phyloP scores from a whole-genome alignment of 2,888 invertebrate genomes.

The Dermolepida albohirtum region DNA sequence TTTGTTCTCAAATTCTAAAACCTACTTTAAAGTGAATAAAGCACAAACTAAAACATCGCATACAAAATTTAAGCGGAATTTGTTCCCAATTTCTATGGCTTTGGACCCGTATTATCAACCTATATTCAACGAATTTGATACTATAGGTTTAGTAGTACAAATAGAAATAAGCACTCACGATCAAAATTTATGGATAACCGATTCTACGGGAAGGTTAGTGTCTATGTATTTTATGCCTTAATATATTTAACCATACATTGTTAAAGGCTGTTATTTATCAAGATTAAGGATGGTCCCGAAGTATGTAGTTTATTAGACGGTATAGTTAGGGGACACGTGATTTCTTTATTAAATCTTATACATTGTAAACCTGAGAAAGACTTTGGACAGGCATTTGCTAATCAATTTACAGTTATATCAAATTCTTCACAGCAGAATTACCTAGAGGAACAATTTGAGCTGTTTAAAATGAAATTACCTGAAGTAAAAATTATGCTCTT shows the following conservation, averaged over 20 bases:
- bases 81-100: constrained; percentile 66
- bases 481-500: constrained; percentile 48
- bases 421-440: constrained; percentile 70
- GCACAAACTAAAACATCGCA: not conserved
- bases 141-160: constrained; percentile 75
- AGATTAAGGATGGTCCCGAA: constrained; percentile 65
- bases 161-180: constrained; percentile 67
- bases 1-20: constrained; percentile 53
- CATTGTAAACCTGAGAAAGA: constrained; percentile 68
- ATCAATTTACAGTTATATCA: constrained; percentile 73
- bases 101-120: constrained; percentile 61
- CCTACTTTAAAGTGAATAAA: constrained; percentile 52
- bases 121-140: constrained; percentile 78
- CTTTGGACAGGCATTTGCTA: constrained; percentile 72
- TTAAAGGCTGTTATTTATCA: constrained; percentile 62
- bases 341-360: constrained; percentile 73
- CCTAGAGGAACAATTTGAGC: constrained; percentile 66
- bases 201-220: constrained; percentile 69
- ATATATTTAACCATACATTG: not conserved
- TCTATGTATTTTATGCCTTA: not conserved
- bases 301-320: constrained; percentile 67
- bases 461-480: constrained; percentile 62
- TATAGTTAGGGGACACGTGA: constrained; percentile 69
- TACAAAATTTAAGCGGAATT: constrained; percentile 53
- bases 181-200: constrained; percentile 73